Percentiles rank a stretch among this genome's conserved stretches.
Conservation (phyloP, 2,888 invertebrate genomes). For the Steromphala cineraria region DNA sequence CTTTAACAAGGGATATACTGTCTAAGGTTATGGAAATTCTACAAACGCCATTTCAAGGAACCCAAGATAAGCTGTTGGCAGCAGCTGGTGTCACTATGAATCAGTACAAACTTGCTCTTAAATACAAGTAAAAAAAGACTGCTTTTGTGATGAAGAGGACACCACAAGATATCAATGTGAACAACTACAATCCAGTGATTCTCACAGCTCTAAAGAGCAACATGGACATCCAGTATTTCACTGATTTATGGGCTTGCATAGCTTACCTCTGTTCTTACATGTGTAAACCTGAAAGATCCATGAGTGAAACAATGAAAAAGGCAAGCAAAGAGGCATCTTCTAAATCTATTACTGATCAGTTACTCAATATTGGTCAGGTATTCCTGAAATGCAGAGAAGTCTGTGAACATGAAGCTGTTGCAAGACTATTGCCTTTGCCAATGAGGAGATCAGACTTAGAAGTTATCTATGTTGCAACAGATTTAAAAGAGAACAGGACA, state of each 20-base stretch:
- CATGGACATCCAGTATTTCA: conserved; percentile 26
- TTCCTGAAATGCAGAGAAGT: not conserved
- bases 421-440: not conserved
- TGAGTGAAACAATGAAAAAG: conserved; percentile 20
- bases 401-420: not conserved
- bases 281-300: conserved; percentile 25
- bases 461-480: too few species aligned
- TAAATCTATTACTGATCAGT: not conserved
- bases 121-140: too few species aligned
- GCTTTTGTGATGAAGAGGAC: too few species aligned
- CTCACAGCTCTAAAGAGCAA: not conserved
- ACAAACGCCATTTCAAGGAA: too few species aligned
- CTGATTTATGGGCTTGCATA: conserved; percentile 25
- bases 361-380: not conserved
- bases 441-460: not conserved
- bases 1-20: too few species aligned
- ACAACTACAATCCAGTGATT: too few species aligned
- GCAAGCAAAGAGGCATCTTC: conserved; percentile 20
- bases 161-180: too few species aligned
- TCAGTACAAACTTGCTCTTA: too few species aligned
- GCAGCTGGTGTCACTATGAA: too few species aligned
- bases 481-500: too few species aligned
- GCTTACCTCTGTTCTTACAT: conserved; percentile 23
- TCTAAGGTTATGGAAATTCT: too few species aligned
- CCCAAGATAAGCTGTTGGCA: too few species aligned